Evolutionary conservation across 1,140 invertebrate species (phyloP), one percentile per base, ranked within the genome.

Genomic region (Globodera ellingtonae): DNA sequence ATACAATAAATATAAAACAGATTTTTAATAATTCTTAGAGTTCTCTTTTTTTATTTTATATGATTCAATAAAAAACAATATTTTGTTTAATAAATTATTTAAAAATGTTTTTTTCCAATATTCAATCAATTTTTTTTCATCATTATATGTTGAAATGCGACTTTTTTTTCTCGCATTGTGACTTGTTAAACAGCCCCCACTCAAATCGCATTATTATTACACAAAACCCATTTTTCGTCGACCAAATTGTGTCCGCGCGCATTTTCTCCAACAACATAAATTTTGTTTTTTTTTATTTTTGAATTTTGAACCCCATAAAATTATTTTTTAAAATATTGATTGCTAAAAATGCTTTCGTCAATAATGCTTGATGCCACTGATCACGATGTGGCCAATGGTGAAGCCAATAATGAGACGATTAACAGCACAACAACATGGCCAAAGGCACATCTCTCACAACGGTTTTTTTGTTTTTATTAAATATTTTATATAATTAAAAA

Each of bases 381-480:
- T 35, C 9, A 47, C 67, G 67, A 70, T 44, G 67, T 18, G 24
- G 24, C 67, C 35, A 47, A 47, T 18, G 18, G 8, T 70, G 67
- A 70, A 35, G 24, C 67, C 21, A 70, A 70, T 18, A 6, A 24
- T 10, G 67, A 35, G 67, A 44, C 67, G n/a, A 47, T 70, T 35
- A 70, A 35, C 67, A 70, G 67, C 67, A 70, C 24, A 10, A 70
- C 67, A 35, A 77, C 75, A 48, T 77, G 75, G 75, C 75, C 75
- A 18, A 77, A 62, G 69, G 62, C 75, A 46, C 69, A 48, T 46
- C 50, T 77, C n/a, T 77, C 75, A 24, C 75, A 77, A 9, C 52
- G 75, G 75, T 77, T 35, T 6, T 6, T 18, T 21, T 15, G 24
- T 18, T 52, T 52, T 52, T 52, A 13, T 13, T 52, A 9, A 52